phyloP scores from a whole-genome alignment of 2,113 vertebrate genomes.

The Phaethon lepturus region DNA sequence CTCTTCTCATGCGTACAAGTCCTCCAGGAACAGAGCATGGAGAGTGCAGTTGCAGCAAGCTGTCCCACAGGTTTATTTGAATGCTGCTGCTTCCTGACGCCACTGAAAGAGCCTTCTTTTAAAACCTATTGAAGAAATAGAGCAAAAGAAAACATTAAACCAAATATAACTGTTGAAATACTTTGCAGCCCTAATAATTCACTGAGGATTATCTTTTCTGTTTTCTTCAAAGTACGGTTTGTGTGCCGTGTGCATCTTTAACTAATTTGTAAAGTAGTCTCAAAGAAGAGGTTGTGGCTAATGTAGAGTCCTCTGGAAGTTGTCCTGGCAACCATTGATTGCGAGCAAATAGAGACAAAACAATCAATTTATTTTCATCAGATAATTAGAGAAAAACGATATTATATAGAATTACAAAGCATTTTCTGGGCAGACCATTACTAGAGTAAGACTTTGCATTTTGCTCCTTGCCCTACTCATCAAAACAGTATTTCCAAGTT shows the following conservation, averaged over 20 bases:
- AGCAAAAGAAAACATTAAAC: neutral
- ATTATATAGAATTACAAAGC: slow-evolving; percentile 31
- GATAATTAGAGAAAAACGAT: slow-evolving; percentile 53
- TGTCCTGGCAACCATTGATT: slow-evolving; percentile 58
- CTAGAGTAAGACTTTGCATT: neutral
- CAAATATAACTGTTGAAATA: neutral
- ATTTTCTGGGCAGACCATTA: neutral
- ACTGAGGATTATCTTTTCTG: neutral
- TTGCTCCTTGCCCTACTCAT: neutral
- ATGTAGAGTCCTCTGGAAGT: neutral
- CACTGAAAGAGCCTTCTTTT: neutral
- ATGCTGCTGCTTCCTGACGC: neutral
- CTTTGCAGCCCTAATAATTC: slow-evolving; percentile 34
- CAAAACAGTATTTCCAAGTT: slow-evolving; percentile 14
- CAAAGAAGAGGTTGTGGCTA: slow-evolving; percentile 1
- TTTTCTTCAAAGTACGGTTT: slow-evolving; percentile 25
- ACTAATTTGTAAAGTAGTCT: slow-evolving; percentile 40
- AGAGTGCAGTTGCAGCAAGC: neutral
- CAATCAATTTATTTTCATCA: slow-evolving; percentile 63
- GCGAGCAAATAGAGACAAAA: slow-evolving; percentile 8
- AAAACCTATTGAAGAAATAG: neutral
- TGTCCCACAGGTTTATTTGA: neutral
- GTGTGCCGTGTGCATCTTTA: slow-evolving; percentile 1
- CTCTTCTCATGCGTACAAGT: neutral
- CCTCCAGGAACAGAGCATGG: neutral